Conservation (phyloP, 2,797 vertebrate species). For the Chiroxiphia lanceolata region DNA sequence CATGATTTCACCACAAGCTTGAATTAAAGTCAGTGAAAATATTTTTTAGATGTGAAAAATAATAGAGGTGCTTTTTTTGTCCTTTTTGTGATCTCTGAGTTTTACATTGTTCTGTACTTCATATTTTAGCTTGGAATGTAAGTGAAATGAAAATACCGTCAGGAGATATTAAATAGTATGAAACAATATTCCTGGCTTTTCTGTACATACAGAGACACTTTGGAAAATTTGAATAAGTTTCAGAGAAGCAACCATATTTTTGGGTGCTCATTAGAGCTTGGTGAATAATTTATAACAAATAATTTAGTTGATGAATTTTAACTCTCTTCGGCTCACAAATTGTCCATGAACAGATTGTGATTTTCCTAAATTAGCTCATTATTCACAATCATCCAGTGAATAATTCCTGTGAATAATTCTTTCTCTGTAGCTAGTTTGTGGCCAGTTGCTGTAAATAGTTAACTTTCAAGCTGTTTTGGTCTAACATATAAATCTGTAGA, state of each 20-base stretch:
- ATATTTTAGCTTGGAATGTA: not conserved
- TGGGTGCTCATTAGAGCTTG: constrained; percentile 48
- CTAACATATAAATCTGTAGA: not conserved
- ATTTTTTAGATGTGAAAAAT: not conserved
- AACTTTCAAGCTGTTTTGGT: not conserved
- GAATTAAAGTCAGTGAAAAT: not conserved
- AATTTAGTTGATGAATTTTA: constrained; percentile 67
- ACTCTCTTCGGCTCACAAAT: constrained; percentile 51
- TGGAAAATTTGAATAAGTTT: constrained; percentile 29
- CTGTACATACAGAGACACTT: not conserved
- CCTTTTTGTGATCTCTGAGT: not conserved
- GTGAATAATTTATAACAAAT: constrained; percentile 69
- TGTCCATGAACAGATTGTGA: constrained; percentile 63
- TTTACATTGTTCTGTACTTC: not conserved
- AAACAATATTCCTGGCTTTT: not conserved
- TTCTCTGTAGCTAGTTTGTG: not conserved
- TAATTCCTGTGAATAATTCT: constrained; percentile 21
- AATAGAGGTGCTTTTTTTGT: accelerated
- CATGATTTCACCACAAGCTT: not conserved
- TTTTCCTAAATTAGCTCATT: constrained; percentile 66
- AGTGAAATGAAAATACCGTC: not conserved
- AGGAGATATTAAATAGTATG: not conserved
- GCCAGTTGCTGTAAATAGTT: constrained; percentile 20
- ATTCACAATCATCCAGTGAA: constrained; percentile 54
- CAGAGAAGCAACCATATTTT: constrained; percentile 42